These are phyloP conservation scores for Actias luna DNA, from an alignment of 2,888 invertebrate species.

Conservation along the genomic window DNA sequence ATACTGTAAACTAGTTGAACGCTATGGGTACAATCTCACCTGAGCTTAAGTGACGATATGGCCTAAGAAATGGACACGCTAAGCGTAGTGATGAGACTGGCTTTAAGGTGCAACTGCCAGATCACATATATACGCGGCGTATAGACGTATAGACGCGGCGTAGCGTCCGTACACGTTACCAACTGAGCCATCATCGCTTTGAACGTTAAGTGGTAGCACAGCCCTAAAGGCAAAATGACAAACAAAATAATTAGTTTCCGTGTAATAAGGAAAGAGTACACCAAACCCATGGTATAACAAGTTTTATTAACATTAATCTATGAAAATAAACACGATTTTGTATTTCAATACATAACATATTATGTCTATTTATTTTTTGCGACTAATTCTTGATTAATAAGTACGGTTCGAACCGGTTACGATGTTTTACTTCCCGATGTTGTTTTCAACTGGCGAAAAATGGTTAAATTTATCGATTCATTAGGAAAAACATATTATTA, in stretches of 20 bases:
- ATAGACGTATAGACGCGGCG: too few species aligned
- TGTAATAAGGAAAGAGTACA: slow-evolving; percentile 3
- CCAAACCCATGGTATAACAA: not conserved
- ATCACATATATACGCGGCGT: too few species aligned
- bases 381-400: not conserved
- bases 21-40: too few species aligned
- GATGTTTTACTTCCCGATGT: not conserved
- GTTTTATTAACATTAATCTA: not conserved
- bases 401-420: not conserved
- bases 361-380: not conserved
- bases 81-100: too few species aligned
- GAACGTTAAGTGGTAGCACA: too few species aligned
- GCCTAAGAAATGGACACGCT: too few species aligned
- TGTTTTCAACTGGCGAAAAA: slow-evolving; percentile 4
- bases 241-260: not conserved
- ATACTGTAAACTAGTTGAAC: too few species aligned
- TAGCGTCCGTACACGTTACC: too few species aligned
- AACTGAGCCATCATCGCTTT: too few species aligned
- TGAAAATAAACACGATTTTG: not conserved
- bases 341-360: not conserved
- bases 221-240: too few species aligned
- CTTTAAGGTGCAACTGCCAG: too few species aligned
- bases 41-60: too few species aligned
- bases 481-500: not conserved
- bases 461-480: slow-evolving; percentile 1